Conservation (phyloP, 1,140 invertebrate genomes). For the Phortica variegata region DNA sequence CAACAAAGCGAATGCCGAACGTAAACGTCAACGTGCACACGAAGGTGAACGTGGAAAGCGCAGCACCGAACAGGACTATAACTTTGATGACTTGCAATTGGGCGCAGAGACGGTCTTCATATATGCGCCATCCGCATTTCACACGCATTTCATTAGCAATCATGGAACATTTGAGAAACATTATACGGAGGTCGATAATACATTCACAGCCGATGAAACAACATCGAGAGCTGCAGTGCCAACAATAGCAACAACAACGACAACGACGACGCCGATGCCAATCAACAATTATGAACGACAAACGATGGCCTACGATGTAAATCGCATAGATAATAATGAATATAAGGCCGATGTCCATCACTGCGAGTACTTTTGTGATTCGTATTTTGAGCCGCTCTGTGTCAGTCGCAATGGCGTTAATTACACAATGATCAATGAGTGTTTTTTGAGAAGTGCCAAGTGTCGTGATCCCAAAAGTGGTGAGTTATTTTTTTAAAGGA, state of each 20-base stretch:
- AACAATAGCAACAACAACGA: neutral
- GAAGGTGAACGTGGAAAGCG: constrained; percentile 32
- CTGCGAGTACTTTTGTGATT: constrained; percentile 36
- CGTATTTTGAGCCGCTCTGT: constrained; percentile 36
- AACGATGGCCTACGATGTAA: no score
- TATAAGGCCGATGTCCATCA: constrained; percentile 31
- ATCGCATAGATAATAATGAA: no score
- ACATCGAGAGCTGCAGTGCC: no score
- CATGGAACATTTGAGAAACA: constrained; percentile 39
- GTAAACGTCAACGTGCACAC: constrained; percentile 28
- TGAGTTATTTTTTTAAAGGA: no score
- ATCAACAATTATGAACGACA: no score
- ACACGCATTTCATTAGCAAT: constrained; percentile 42
- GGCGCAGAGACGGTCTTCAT: constrained; percentile 35
- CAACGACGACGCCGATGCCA: neutral
- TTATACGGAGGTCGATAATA: no score
- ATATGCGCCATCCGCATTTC: constrained; percentile 41
- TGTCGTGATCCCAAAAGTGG: constrained; percentile 38
- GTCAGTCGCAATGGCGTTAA: constrained; percentile 35
- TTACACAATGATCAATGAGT: constrained; percentile 46
- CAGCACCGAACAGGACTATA: constrained; percentile 22
- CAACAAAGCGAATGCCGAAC: constrained; percentile 35
- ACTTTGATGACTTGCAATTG: constrained; percentile 37
- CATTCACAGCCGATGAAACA: no score
- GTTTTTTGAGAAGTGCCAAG: constrained; percentile 36